Evolutionary conservation across 2,888 invertebrate genomes (phyloP).

Genomic region (Dastarcus helophoroides): DNA sequence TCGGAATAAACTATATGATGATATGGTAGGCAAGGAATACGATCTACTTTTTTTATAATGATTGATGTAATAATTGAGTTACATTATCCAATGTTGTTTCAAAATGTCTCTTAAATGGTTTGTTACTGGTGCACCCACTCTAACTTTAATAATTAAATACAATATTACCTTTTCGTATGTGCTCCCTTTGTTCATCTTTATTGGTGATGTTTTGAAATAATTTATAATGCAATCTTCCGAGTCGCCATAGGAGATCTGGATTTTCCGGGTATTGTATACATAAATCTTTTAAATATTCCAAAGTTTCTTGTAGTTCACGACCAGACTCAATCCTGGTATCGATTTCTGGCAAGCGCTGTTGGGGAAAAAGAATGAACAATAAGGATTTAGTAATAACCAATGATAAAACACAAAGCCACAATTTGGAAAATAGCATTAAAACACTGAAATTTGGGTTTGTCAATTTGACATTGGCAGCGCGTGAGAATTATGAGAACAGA

Average conservation of each 20-base stretch:
- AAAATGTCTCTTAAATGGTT: too few relatives aligned
- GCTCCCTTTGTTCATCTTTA: background rate
- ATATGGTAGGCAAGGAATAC: too few relatives aligned
- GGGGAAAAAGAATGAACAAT: too few relatives aligned
- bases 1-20: too few relatives aligned
- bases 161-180: conserved; percentile 3
- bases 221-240: conserved; percentile 31
- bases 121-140: too few relatives aligned
- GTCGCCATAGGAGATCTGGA: conserved; percentile 29
- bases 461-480: too few relatives aligned
- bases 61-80: too few relatives aligned
- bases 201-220: conserved; percentile 17
- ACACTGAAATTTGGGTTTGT: too few relatives aligned
- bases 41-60: too few relatives aligned
- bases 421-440: conserved; percentile 1
- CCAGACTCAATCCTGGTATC: conserved; percentile 26
- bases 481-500: too few relatives aligned
- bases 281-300: conserved; percentile 25
- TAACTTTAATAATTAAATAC: too few relatives aligned
- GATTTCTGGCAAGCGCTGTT: conserved; percentile 24
- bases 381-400: background rate
- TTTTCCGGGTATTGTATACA: conserved; percentile 26
- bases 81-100: too few relatives aligned
- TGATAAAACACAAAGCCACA: background rate
- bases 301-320: conserved; percentile 18